Base-by-base conservation (phyloP, 2,888 invertebrate genomes). In the Mimachlamys varia region DNA sequence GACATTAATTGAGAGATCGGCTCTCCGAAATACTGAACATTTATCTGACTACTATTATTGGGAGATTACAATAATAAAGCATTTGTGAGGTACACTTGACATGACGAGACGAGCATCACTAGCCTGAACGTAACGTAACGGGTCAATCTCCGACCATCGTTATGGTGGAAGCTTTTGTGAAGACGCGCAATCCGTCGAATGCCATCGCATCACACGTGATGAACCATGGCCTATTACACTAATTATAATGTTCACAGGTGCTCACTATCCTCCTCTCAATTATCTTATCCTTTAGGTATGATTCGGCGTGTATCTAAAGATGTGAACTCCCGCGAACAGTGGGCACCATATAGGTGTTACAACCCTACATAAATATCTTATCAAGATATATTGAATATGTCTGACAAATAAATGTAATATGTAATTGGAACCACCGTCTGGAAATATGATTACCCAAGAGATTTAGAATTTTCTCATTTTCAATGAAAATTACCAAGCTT, bases 381-480 rank as follows among this genome's bases (percentile, higher is more conserved):
- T 27, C 22, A n/a, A n/a, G 62, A 27, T 62, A 33, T 76, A 76
- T 76, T 76, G 76, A 33, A 76, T 76, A 76, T 76, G 76, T 76
- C 76, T 33, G 76, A 76, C 76, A 22, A 33, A 76, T 76, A 76
- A 27, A 76, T 33, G 33, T 7, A 76, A 76, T 76, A 76, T 76
- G 76, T 76, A 76, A 76, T 33, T 76, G 76, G 76, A 76, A 33
- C 22, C 33, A 15, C 33, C 33, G 76, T 76, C 76, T 76, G 76
- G 76, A 76, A 76, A 76, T 76, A 76, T 76, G 33, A 76, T 76
- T 76, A 76, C 76, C 76, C 76, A 76, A 0, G 76, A 76, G 76
- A 76, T 76, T 33, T 76, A 76, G 76, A 76, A 27, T 33, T 76
- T 76, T 76, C 76, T 76, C 15, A 76, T 76, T 33, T 2, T 76